Conservation (phyloP, 2,113 vertebrate species). For the Aramus guarauna region DNA sequence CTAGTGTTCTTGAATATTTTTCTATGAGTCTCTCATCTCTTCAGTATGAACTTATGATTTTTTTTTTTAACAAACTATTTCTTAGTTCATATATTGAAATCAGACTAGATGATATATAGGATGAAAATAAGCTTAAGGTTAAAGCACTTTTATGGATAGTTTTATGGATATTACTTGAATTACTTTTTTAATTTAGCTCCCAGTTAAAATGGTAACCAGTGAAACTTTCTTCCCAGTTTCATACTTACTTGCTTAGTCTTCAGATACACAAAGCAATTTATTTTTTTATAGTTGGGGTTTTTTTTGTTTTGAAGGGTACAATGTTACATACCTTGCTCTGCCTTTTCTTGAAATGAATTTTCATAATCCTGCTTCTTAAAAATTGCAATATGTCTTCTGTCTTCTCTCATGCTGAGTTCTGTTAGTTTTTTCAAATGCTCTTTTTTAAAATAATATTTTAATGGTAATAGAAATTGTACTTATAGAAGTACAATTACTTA, state of each 20-base stretch:
- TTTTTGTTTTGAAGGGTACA: not conserved
- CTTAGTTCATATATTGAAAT: not conserved
- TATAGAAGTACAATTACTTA: not conserved
- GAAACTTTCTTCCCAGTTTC: not conserved
- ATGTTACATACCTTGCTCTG: not conserved
- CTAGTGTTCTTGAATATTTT: not conserved
- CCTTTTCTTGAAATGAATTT: not conserved
- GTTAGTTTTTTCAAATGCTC: not conserved
- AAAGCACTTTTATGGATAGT: not conserved
- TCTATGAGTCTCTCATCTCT: not conserved
- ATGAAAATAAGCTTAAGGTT: not conserved
- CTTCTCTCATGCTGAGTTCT: not conserved
- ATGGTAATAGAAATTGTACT: not conserved
- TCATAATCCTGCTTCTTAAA: not conserved
- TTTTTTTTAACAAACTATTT: not conserved
- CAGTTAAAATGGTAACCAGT: not conserved
- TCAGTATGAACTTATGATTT: not conserved
- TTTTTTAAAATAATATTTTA: not conserved
- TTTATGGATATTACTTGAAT: not conserved
- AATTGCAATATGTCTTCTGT: not conserved
- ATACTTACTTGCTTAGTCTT: not conserved
- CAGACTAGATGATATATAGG: not conserved
- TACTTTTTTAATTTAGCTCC: not conserved
- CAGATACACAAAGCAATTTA: not conserved
- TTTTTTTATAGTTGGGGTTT: not conserved